These are phyloP conservation scores for Ormyrus thymus DNA, from an alignment of 2,888 invertebrate genomes.

Conservation along the genomic window DNA sequence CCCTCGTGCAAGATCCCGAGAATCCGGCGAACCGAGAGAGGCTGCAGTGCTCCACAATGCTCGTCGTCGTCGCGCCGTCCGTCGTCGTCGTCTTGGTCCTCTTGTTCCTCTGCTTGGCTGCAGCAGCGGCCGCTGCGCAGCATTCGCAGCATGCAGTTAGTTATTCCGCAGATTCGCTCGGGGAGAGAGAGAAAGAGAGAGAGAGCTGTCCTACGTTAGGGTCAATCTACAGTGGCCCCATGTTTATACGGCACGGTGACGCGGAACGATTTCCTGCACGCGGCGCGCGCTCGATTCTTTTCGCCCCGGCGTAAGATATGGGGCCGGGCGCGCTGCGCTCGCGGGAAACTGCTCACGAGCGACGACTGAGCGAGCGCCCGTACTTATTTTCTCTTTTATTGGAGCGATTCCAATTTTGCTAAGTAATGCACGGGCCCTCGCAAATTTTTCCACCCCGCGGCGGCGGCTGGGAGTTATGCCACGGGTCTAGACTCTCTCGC, in stretches of 20 bases:
- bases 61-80: constrained; percentile 24
- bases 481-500: no score
- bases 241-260: neutral
- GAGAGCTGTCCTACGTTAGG: constrained; percentile 14
- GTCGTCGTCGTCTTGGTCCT: constrained; percentile 11
- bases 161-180: constrained; percentile 45
- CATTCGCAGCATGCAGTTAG: constrained; percentile 17
- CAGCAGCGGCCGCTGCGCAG: neutral
- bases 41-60: constrained; percentile 25
- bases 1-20: constrained; percentile 8
- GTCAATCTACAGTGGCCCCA: constrained; percentile 29
- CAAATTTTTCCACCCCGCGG: no score
- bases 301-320: neutral
- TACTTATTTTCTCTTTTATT: constrained; percentile 2
- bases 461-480: no score
- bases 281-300: neutral
- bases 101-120: constrained; percentile 24
- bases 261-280: constrained; percentile 16
- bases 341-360: no score
- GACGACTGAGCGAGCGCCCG: neutral
- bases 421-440: neutral
- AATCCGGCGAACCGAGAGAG: constrained; percentile 21
- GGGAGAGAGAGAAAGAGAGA: constrained; percentile 6
- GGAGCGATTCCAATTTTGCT: constrained; percentile 11
- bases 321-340: no score